Conservation (phyloP, 2,113 vertebrate genomes). For the Sinocyclocheilus anshuiensis region DNA sequence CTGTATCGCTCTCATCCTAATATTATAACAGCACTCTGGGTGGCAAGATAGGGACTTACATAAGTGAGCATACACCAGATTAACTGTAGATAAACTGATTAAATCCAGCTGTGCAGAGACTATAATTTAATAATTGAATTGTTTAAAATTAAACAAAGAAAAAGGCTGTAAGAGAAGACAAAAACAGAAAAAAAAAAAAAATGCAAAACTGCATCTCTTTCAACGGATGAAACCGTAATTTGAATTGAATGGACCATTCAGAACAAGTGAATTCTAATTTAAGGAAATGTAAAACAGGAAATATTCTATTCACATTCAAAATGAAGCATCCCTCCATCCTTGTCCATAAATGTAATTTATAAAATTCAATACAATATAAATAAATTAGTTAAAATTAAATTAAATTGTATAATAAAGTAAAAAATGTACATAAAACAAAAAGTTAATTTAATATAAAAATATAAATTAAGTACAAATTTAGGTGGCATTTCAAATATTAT, state of each 20-base stretch:
- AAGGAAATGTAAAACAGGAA: neutral
- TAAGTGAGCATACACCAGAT: neutral
- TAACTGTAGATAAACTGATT: slow-evolving; percentile 12
- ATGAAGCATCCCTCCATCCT: neutral
- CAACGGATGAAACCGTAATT: neutral
- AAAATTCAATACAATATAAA: neutral
- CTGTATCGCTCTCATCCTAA: neutral
- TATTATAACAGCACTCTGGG: slow-evolving; percentile 11
- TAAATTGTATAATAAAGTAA: neutral
- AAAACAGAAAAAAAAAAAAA: neutral
- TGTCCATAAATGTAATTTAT: neutral
- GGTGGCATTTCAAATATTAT: too few species aligned
- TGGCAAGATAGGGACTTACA: slow-evolving; percentile 21
- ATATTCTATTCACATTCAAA: neutral
- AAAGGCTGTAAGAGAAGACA: neutral
- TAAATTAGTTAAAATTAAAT: neutral
- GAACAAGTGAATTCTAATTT: neutral
- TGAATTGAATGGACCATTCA: neutral
- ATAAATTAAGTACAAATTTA: neutral
- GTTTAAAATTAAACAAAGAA: neutral
- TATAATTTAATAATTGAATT: neutral
- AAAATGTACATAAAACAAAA: neutral
- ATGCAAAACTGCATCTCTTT: neutral
- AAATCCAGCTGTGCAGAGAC: neutral
- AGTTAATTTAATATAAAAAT: neutral